Percentiles rank a stretch among this genome's conserved stretches.
phyloP scores from a whole-genome alignment of 1,140 invertebrate genomes.

The Procambarus virginalis region DNA sequence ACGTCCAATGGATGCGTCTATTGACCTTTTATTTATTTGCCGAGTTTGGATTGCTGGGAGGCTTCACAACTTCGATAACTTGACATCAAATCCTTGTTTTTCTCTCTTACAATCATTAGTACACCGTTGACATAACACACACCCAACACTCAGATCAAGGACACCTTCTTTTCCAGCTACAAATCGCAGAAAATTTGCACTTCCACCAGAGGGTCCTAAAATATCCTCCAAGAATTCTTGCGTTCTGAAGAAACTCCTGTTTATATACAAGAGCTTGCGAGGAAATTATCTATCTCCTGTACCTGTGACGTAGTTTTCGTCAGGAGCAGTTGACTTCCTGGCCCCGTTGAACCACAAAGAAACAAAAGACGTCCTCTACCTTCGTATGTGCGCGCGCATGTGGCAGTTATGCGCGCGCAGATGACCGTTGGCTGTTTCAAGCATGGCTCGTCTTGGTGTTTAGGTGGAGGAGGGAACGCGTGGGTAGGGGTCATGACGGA shows the following conservation, averaged over 20 bases:
- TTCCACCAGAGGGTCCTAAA: too few relatives aligned
- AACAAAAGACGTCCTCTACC: background rate
- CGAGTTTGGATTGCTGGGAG: too few relatives aligned
- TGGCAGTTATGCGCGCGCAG: background rate
- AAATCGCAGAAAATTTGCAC: background rate
- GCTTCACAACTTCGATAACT: background rate
- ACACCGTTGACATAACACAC: background rate
- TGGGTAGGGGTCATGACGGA: constrained; percentile 67
- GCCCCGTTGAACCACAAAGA: background rate
- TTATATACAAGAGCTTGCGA: too few relatives aligned
- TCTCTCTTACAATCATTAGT: background rate
- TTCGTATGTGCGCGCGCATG: background rate
- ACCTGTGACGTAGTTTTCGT: background rate
- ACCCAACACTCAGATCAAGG: background rate
- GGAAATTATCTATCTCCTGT: background rate
- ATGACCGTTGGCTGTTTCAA: background rate
- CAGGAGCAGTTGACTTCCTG: background rate
- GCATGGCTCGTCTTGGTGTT: background rate
- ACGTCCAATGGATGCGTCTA: too few relatives aligned
- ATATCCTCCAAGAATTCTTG: too few relatives aligned
- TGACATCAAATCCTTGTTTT: background rate
- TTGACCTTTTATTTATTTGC: too few relatives aligned
- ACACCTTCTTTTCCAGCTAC: background rate
- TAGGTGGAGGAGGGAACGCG: constrained; percentile 58
- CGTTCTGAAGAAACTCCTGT: too few relatives aligned